These are phyloP conservation scores for Typhlomys cinereus DNA, from an alignment of 2,113 vertebrate genomes.

Conservation along the genomic window DNA sequence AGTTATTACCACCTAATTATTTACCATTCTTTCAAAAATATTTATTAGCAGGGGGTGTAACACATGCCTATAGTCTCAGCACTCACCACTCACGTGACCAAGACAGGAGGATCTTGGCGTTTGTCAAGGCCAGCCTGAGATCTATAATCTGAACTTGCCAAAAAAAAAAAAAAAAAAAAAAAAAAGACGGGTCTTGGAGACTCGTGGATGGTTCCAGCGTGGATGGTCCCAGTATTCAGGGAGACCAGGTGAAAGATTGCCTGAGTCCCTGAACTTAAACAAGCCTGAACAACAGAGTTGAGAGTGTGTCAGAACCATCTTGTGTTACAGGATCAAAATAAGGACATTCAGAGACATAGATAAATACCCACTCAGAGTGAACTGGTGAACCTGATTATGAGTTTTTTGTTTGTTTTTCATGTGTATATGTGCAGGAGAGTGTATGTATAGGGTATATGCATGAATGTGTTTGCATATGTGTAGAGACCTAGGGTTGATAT, in stretches of 20 bases:
- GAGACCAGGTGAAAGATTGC: background rate
- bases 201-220: no score
- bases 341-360: background rate
- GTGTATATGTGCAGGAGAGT: no score
- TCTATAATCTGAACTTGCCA: no score
- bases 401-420: no score
- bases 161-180: no score
- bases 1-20: background rate
- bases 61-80: background rate
- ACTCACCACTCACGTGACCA: no score
- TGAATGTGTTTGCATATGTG: no score
- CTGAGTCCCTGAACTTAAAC: background rate
- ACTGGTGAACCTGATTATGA: background rate
- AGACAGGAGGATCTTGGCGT: background rate
- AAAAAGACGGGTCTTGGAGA: no score
- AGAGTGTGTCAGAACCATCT: no score
- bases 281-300: background rate
- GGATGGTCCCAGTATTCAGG: no score
- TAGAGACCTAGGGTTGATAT: no score
- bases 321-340: background rate
- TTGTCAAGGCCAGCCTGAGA: background rate
- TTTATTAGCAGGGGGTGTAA: background rate
- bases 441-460: no score
- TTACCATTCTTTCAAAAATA: background rate
- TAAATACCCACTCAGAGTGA: background rate